A percentile compares a stretch with the other conserved stretches of the same genome.
phyloP scores from a whole-genome alignment of 2,113 vertebrate species.

The Numenius arquata region DNA sequence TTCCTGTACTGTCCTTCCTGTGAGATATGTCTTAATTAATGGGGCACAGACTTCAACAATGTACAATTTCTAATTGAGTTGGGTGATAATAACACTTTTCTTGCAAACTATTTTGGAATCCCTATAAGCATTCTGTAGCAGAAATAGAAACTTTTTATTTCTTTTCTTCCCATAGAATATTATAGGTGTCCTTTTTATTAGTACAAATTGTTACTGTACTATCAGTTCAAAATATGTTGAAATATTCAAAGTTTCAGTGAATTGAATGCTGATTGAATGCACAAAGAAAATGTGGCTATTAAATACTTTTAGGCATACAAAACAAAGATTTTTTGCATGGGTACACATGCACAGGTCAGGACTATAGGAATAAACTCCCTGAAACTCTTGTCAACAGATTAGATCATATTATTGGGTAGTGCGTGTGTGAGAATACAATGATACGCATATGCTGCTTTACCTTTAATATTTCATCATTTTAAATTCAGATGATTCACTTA shows the following conservation, averaged over 20 bases:
- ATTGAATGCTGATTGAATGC: not conserved
- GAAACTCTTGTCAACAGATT: not conserved
- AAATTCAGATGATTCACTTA: not conserved
- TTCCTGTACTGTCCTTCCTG: not conserved
- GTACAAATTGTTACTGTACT: not conserved
- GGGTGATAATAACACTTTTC: not conserved
- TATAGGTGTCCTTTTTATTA: not conserved
- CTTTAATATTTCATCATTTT: not conserved
- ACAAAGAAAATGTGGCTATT: not conserved
- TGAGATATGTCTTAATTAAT: not conserved
- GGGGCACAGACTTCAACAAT: not conserved
- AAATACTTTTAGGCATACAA: not conserved
- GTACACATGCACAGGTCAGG: fast-evolving
- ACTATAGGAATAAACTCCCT: not conserved
- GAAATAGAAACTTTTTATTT: not conserved
- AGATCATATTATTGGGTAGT: not conserved
- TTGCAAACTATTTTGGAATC: not conserved
- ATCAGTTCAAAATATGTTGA: not conserved
- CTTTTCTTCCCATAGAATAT: not conserved
- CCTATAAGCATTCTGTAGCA: not conserved
- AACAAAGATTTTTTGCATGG: fast-evolving
- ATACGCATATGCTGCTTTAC: not conserved
- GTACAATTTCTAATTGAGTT: not conserved
- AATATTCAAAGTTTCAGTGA: no score
- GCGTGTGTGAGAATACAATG: not conserved